Evolutionary conservation across 2,888 invertebrate genomes (phyloP), one percentile per base, ranked within the genome.

Genomic region (Spilarctia lutea): DNA sequence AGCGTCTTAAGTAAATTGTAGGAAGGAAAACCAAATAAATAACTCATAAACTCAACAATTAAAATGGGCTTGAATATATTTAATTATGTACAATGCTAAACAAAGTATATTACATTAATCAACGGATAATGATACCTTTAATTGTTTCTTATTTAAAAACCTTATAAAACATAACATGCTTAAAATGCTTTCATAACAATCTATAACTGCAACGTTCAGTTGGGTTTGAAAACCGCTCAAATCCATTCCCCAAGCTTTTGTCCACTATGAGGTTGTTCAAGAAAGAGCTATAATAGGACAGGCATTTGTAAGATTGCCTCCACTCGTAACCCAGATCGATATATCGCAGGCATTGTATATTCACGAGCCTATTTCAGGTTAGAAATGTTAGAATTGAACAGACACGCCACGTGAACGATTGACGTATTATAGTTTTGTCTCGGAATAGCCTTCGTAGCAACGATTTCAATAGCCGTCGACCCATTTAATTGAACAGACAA

Each of bases 401-500:
- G 90, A 89, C 93, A 93, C 90, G 90, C 89, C 88, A 93, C 87
- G 89, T 88, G 88, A 91, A 86, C 92, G 90, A 93, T 93, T 91
- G 93, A 92, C 92, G 92, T 92, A 92, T 92, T 91, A 93, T 89
- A 90, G 90, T 91, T 90, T 92, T 92, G 92, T 93, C 92, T 93
- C 87, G 88, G 87, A 92, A 93, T 92, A 91, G 92, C 91, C 89
- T 94, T 91, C 92, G 89, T 87, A 91, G 94, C 93, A 94, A 90
- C 91, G 87, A 92, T 93, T 93, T 92, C 92, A 91, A 93, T 92
- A 82, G 89, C 87, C 88, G 91, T 81, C 90, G 91, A 89, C 91
- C 94, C 92, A 94, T 94, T 94, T 94, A 92, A 93, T 93, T 92
- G 90, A 91, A 91, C 93, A 91, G 93, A 94, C 94, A 94, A 94